Percentiles rank a stretch among this genome's conserved stretches.
phyloP scores from a whole-genome alignment of 1,140 invertebrate species.

The Theocolax elegans region DNA sequence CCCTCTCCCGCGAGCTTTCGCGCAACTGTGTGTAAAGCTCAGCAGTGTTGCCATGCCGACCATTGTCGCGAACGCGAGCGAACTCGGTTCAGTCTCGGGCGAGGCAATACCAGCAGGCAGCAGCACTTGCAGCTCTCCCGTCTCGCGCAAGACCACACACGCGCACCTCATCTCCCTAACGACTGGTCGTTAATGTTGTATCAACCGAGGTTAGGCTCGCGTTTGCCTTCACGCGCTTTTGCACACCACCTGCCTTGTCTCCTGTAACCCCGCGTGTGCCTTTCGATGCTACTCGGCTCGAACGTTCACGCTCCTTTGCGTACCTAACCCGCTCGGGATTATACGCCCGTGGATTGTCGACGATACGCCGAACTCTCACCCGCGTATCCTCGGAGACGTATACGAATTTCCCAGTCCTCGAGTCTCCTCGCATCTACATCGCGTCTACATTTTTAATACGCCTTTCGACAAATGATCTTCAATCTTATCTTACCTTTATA shows the following conservation, averaged over 20 bases:
- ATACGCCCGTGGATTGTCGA: no score
- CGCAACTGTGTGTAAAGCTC: constrained; percentile 49
- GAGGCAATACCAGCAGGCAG: not conserved
- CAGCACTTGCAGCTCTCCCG: constrained; percentile 2
- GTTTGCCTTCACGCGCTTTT: constrained; percentile 32
- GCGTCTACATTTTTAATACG: no score
- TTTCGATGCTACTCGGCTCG: not conserved
- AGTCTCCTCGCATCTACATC: no score
- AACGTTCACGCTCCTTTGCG: not conserved
- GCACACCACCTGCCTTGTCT: constrained; percentile 19
- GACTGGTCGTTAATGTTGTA: constrained; percentile 63
- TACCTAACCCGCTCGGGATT: no score
- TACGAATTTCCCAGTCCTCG: no score
- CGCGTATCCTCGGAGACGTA: no score
- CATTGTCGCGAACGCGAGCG: no score
- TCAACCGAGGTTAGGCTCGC: constrained; percentile 50
- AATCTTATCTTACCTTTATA: no score
- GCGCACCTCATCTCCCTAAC: constrained; percentile 59
- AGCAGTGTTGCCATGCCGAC: constrained; percentile 60
- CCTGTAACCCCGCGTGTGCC: not conserved
- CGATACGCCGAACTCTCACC: no score
- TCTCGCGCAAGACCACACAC: not conserved
- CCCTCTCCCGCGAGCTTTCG: constrained; percentile 27
- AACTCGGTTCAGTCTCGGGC: no score
- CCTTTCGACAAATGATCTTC: no score